Percentiles rank a stretch among this genome's conserved stretches.
These are phyloP conservation scores for Nymphicus hollandicus DNA, from an alignment of 2,113 vertebrate species.

Conservation along the genomic window DNA sequence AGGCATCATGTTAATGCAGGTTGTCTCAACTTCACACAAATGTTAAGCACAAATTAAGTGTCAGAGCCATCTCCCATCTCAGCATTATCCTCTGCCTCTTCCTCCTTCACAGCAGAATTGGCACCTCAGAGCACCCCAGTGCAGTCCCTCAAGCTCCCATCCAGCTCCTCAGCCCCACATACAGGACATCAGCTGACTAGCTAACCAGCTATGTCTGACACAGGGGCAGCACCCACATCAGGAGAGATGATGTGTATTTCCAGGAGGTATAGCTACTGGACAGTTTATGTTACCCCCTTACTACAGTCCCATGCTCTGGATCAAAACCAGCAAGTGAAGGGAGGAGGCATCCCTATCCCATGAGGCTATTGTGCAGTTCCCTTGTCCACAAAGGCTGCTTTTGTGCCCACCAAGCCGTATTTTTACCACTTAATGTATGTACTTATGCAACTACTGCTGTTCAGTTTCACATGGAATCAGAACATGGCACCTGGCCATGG, in stretches of 20 bases:
- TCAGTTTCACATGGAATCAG: background rate
- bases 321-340: background rate
- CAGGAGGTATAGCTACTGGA: background rate
- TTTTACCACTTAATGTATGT: background rate
- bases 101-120: background rate
- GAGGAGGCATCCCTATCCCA: background rate
- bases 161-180: background rate
- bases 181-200: background rate
- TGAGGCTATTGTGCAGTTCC: background rate
- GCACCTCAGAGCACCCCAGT: background rate
- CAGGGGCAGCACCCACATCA: background rate
- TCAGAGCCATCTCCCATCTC: background rate
- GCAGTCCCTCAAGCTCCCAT: background rate
- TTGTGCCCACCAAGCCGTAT: fast-evolving
- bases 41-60: background rate
- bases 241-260: background rate
- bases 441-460: background rate
- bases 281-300: background rate
- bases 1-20: background rate
- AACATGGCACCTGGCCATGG: background rate
- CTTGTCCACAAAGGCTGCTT: background rate
- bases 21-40: background rate
- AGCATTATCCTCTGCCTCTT: background rate
- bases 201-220: background rate
- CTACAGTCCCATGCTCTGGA: background rate